phyloP scores from a whole-genome alignment of 2,797 vertebrate species.

The Masticophis lateralis region DNA sequence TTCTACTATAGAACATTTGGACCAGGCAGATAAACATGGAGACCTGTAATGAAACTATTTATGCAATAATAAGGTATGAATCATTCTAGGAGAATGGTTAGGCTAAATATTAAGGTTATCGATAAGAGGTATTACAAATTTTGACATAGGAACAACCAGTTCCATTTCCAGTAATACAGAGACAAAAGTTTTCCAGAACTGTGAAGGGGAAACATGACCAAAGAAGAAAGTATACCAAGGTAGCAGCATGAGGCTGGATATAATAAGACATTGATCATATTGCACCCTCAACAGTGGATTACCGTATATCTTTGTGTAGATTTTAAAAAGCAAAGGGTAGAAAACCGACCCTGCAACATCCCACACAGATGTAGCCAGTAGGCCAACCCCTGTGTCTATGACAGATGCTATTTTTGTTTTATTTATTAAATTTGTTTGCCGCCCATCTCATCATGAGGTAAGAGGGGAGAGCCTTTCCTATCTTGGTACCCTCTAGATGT shows the following conservation, averaged over 20 bases:
- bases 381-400: background rate
- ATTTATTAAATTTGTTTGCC: background rate
- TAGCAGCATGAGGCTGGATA: background rate
- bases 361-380: background rate
- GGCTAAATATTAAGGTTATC: constrained; percentile 54
- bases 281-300: background rate
- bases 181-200: background rate
- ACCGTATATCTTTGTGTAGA: background rate
- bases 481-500: background rate
- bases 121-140: constrained; percentile 26
- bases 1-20: constrained; percentile 24
- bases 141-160: constrained; percentile 19
- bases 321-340: background rate
- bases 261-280: background rate
- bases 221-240: background rate
- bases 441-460: background rate
- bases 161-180: constrained; percentile 42
- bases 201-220: background rate
- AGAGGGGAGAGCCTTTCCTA: background rate
- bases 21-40: constrained; percentile 33
- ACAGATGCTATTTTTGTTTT: background rate
- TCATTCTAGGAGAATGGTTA: constrained; percentile 22
- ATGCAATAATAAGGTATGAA: background rate
- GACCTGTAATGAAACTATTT: constrained; percentile 53
- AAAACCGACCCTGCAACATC: background rate